These are phyloP conservation scores for Laterallus jamaicensis DNA, from an alignment of 2,113 vertebrate species.

Conservation along the genomic window DNA sequence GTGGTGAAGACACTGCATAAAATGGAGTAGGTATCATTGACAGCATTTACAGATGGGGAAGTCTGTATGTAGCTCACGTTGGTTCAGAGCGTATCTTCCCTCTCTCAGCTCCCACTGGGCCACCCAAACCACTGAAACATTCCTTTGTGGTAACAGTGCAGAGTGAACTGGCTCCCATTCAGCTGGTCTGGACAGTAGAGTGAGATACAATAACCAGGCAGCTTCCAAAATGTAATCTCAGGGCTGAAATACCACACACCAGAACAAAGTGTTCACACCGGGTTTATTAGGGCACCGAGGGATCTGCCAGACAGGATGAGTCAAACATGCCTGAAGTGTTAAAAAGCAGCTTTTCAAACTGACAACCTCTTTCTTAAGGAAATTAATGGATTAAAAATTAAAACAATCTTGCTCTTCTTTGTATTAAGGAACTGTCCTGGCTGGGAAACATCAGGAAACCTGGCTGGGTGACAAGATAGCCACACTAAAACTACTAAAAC, in stretches of 20 bases:
- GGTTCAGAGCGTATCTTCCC: background rate
- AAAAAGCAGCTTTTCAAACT: background rate
- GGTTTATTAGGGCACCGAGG: background rate
- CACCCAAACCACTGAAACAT: background rate
- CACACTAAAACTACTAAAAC: background rate
- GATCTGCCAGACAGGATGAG: background rate
- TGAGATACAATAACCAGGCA: background rate
- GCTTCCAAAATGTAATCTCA: slow-evolving; percentile 28
- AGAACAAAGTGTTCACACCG: background rate
- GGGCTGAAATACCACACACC: slow-evolving; percentile 15
- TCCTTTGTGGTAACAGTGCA: background rate
- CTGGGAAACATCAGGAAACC: background rate
- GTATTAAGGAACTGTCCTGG: background rate
- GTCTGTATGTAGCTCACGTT: background rate
- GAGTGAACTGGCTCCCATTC: background rate
- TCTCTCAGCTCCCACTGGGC: background rate
- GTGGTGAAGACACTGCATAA: background rate
- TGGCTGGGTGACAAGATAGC: background rate
- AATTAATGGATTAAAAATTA: background rate
- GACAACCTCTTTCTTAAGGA: background rate
- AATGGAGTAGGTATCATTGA: background rate
- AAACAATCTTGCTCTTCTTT: background rate
- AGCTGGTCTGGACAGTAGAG: background rate
- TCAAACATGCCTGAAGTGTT: background rate
- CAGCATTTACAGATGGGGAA: background rate